Evolutionary conservation across 2,888 invertebrate species (phyloP).

Genomic region (Synergus umbraculus): DNA sequence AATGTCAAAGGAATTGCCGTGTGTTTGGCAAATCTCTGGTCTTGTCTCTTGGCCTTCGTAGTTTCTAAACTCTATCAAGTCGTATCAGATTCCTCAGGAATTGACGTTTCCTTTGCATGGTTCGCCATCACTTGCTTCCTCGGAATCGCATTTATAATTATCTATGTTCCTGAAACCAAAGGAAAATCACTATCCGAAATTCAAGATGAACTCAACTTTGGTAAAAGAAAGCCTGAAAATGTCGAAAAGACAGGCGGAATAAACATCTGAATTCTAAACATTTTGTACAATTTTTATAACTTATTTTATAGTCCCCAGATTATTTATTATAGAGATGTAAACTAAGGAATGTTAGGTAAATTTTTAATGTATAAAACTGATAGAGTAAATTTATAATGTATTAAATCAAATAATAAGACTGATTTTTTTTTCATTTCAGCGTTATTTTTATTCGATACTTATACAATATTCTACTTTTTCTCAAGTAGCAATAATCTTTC

Average conservation of each 20-base stretch:
- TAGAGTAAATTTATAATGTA: not conserved
- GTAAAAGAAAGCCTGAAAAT: slow-evolving; percentile 47
- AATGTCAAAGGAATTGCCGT: slow-evolving; percentile 82
- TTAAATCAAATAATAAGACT: not conserved
- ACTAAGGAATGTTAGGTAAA: not conserved
- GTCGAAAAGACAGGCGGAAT: not conserved
- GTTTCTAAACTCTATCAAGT: slow-evolving; percentile 82
- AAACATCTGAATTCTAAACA: not conserved
- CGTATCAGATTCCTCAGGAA: slow-evolving; percentile 80
- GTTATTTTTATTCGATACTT: slow-evolving; percentile 33
- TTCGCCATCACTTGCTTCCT: slow-evolving; percentile 81
- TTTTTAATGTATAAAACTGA: not conserved
- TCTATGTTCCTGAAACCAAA: slow-evolving; percentile 84
- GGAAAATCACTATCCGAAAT: slow-evolving; percentile 85
- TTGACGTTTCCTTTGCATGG: slow-evolving; percentile 83
- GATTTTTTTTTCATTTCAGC: slow-evolving; percentile 5
- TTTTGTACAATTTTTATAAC: not conserved
- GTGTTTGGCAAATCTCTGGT: slow-evolving; percentile 80
- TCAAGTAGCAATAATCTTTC: slow-evolving; percentile 23
- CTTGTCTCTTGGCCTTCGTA: slow-evolving; percentile 80
- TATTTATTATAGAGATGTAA: not conserved
- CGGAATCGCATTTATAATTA: slow-evolving; percentile 81
- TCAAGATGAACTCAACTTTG: slow-evolving; percentile 81
- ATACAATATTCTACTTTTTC: slow-evolving; percentile 21
- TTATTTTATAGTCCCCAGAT: slow-evolving; percentile 1